phyloP scores from a whole-genome alignment of 2,797 vertebrate species.

The Hippocampus kuda region DNA sequence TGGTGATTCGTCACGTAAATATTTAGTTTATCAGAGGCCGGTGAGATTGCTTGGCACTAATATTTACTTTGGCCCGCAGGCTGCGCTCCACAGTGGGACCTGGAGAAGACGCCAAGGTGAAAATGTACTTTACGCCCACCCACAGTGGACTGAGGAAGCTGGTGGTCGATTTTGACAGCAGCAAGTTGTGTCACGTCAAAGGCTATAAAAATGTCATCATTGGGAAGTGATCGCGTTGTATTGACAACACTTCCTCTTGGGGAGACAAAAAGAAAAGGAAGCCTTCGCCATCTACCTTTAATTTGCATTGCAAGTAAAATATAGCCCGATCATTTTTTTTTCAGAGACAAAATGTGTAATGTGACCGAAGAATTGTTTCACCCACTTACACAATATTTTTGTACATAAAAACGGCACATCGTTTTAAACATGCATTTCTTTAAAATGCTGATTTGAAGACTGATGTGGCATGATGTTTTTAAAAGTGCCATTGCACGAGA shows the following conservation, averaged over 20 bases:
- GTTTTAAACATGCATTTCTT: not conserved
- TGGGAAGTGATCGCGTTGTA: slow-evolving; percentile 49
- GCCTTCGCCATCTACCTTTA: not conserved
- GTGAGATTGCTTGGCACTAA: slow-evolving; percentile 12
- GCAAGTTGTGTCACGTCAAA: slow-evolving; percentile 78
- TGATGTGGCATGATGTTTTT: not conserved
- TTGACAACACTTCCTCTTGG: not conserved
- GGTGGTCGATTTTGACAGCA: slow-evolving; percentile 83
- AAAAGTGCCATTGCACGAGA: too few species aligned
- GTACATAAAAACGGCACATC: not conserved
- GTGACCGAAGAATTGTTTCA: not conserved
- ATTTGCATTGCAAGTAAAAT: not conserved
- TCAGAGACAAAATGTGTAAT: not conserved
- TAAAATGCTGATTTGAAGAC: not conserved
- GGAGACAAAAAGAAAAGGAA: not conserved
- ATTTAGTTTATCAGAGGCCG: not conserved
- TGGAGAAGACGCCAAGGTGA: slow-evolving; percentile 69
- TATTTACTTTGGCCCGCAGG: slow-evolving; percentile 51
- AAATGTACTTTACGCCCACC: slow-evolving; percentile 74
- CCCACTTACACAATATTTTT: not conserved
- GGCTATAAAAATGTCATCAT: slow-evolving; percentile 85
- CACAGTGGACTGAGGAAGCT: slow-evolving; percentile 76
- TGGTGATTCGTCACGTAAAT: not conserved
- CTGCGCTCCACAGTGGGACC: slow-evolving; percentile 60
- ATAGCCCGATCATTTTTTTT: not conserved